A percentile compares a stretch with the other conserved stretches of the same genome.
Evolutionary conservation across 2,888 invertebrate genomes (phyloP).

Genomic region (Rhamphomyia laevipes): DNA sequence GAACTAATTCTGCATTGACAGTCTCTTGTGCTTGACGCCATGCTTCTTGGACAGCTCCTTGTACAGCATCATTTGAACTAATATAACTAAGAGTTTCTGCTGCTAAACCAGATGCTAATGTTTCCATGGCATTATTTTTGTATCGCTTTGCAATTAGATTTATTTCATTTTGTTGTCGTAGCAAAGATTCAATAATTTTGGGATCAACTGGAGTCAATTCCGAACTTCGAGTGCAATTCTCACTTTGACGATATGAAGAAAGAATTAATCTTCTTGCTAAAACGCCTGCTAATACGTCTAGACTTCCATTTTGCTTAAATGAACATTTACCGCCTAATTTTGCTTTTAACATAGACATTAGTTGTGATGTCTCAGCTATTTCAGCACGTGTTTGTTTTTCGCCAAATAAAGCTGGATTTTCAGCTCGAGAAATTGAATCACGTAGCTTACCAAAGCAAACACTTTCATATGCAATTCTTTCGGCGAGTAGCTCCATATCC

Average conservation of each 20-base stretch:
- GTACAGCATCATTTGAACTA: constrained; percentile 43
- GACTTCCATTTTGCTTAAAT: constrained; percentile 37
- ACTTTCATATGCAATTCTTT: constrained; percentile 70
- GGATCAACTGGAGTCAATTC: constrained; percentile 43
- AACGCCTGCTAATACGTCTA: constrained; percentile 64
- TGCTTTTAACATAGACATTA: constrained; percentile 58
- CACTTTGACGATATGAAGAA: constrained; percentile 21
- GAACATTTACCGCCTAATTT: constrained; percentile 48
- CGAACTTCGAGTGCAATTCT: constrained; percentile 35
- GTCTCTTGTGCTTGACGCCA: constrained; percentile 65
- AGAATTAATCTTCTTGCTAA: constrained; percentile 58
- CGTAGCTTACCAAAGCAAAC: constrained; percentile 57
- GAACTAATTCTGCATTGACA: constrained; percentile 61
- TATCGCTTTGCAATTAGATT: constrained; percentile 49
- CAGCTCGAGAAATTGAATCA: constrained; percentile 50
- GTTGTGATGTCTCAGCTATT: constrained; percentile 63
- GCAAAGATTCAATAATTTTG: constrained; percentile 31
- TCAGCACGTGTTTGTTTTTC: constrained; percentile 52
- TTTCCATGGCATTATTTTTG: constrained; percentile 55
- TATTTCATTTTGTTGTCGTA: constrained; percentile 48
- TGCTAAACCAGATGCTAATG: constrained; percentile 58
- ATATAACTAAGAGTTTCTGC: constrained; percentile 54
- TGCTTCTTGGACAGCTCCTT: constrained; percentile 59
- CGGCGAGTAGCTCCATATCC: constrained; percentile 59
- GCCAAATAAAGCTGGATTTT: constrained; percentile 46